Evolutionary conservation across 2,888 invertebrate genomes (phyloP), one percentile per base, ranked within the genome.

Genomic region (Cerastoderma edule): DNA sequence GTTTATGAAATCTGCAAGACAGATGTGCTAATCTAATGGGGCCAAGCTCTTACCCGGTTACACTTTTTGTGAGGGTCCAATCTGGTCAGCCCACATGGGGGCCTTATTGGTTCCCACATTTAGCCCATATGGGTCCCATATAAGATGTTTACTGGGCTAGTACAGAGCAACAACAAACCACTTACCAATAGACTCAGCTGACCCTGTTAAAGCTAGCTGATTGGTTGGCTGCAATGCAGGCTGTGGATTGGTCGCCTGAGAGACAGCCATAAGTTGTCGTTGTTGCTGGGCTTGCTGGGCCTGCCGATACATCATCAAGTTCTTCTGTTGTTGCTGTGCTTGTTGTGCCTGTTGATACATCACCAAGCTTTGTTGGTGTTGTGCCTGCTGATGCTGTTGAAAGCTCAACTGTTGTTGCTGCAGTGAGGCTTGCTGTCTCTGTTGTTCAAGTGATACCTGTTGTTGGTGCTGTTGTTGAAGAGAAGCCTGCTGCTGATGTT

Each of bases 391-490:
- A 16, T 67, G 39, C 28, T 22, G 72, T 63, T 19, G 70, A 33
- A n/a, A 22, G 53, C 6, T 8, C 63, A n/a, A 39, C 63, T 64
- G 84, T 60, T 83, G 87, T 74, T 85, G 83, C 71, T 67, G 70
- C 6, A 27, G 56, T 56, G 19, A 44, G n/a, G 74, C 57, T 82
- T 88, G 87, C 74, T 85, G 88, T 44, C 88, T 90, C 67, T 87
- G 88, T 66, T 75, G 76, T 39, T 80, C 72, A 67, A 76, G 74
- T 48, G 67, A 66, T 54, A 60, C 33, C 65, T 72, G 67, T 44
- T 74, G 78, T 35, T 88, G 86, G 70, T 85, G 88, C 56, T 87
- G 90, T 66, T 87, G 87, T 67, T 75, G 78, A 56, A 83, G 72
- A 0, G 63, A 67, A 30, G 75, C 78, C 6, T 65, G 69, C 46